Percentiles rank a stretch among this genome's conserved stretches.
Conservation (phyloP, 92 coral and sea anemone genomes). For the Porites lobata region DNA sequence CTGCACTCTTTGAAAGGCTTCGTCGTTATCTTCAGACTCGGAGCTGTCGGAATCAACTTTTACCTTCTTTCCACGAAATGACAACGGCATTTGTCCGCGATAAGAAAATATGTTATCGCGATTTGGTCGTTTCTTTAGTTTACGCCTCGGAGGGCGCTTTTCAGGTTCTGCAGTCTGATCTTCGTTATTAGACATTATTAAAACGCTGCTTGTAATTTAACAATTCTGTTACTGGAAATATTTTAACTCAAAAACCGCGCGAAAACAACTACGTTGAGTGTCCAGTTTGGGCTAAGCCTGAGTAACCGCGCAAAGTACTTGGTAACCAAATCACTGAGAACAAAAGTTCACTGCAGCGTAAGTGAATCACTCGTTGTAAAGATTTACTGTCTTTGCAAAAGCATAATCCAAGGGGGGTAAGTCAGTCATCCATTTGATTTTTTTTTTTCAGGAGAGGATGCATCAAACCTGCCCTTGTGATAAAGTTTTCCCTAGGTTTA, state of each 20-base stretch:
- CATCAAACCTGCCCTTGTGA: too few relatives aligned
- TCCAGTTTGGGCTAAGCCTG: background rate
- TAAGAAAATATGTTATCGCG: slow-evolving; percentile 69
- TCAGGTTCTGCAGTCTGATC: background rate
- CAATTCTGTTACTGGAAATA: background rate
- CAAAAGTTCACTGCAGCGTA: too few relatives aligned
- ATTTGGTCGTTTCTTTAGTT: slow-evolving; percentile 20
- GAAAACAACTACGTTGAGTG: background rate
- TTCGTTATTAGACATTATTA: slow-evolving; percentile 29
- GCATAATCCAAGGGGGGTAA: too few relatives aligned
- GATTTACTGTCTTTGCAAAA: too few relatives aligned
- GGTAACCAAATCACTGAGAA: slow-evolving; percentile 16
- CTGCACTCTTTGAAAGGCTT: slow-evolving; percentile 38
- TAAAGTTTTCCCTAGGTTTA: too few relatives aligned
- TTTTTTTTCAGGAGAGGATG: too few relatives aligned
- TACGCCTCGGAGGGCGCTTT: slow-evolving; percentile 17
- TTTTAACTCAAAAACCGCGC: slow-evolving; percentile 29
- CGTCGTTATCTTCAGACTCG: slow-evolving; percentile 59
- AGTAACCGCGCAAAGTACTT: slow-evolving; percentile 10
- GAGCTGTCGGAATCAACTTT: slow-evolving; percentile 59
- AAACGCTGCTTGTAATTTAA: background rate
- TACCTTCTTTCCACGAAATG: slow-evolving; percentile 53
- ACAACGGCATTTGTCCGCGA: slow-evolving; percentile 70
- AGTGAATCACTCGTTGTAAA: background rate
- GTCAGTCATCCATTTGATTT: too few relatives aligned